Evolutionary conservation across 35 echinoderm and acorn worm species (phyloP).

Genomic region (Apostichopus parvimensis): DNA sequence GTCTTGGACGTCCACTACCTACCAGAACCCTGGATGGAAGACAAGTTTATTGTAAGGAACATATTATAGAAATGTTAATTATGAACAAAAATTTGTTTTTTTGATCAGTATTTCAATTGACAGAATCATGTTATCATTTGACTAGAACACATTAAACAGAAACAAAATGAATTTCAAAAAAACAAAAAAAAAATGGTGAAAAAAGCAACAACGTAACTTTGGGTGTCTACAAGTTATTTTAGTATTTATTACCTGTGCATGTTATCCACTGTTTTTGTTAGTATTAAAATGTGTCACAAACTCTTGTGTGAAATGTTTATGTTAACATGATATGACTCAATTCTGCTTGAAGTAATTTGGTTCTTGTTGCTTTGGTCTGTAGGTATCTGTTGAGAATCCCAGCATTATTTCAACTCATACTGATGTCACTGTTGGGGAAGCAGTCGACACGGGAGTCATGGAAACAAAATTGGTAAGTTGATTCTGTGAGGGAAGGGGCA

Average conservation of each 20-base stretch:
- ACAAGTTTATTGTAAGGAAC: conserved; percentile 15
- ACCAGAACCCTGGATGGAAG: conserved; percentile 6
- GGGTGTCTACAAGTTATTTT: too few relatives aligned
- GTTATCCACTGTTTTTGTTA: too few relatives aligned
- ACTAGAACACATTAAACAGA: too few relatives aligned
- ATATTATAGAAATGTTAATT: not conserved
- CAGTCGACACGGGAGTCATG: not conserved
- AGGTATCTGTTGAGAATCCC: conserved; percentile 23
- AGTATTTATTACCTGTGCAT: too few relatives aligned
- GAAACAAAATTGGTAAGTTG: not conserved
- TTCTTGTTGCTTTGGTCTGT: not conserved
- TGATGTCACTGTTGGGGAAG: not conserved
- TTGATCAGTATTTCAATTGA: too few relatives aligned
- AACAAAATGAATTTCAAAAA: too few relatives aligned
- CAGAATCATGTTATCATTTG: too few relatives aligned
- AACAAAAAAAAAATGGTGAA: too few relatives aligned
- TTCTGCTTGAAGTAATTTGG: not conserved
- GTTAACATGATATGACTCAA: not conserved
- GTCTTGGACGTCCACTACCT: not conserved
- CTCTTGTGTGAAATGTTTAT: too few relatives aligned
- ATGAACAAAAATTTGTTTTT: not conserved
- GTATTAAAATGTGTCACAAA: too few relatives aligned
- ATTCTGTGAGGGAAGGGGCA: not conserved
- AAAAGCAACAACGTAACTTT: too few relatives aligned
- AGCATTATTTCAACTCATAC: not conserved